Percentiles rank a stretch among this genome's conserved stretches.
Evolutionary conservation across 2,113 vertebrate species (phyloP).

Genomic region (Epinephelus cyanopodus): DNA sequence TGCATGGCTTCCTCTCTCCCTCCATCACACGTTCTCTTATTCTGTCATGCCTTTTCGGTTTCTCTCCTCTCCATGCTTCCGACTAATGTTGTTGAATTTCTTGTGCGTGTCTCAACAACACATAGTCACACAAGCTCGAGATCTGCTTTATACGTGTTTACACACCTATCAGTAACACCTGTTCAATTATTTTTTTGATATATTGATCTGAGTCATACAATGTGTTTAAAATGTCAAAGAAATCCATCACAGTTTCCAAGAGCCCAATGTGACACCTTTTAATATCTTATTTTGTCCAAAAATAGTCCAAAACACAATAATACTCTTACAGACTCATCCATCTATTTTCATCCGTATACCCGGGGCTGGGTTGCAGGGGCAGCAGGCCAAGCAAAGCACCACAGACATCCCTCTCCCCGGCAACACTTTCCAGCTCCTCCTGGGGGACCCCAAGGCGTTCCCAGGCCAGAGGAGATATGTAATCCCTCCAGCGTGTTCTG

Average conservation of each 20-base stretch:
- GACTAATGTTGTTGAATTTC: slow-evolving; percentile 6
- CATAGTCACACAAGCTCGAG: background rate
- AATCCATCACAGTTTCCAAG: background rate
- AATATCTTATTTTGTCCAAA: background rate
- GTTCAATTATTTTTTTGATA: background rate
- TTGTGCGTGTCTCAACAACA: background rate
- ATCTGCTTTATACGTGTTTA: background rate
- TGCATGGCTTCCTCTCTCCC: slow-evolving; percentile 16
- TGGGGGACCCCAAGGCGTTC: no score
- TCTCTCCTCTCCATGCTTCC: background rate
- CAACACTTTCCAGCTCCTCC: no score
- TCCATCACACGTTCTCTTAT: slow-evolving; percentile 10
- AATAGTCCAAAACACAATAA: background rate
- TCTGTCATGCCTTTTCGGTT: slow-evolving; percentile 9
- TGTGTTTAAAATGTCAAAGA: background rate
- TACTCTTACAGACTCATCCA: no score
- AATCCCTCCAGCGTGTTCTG: no score
- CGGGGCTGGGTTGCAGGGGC: no score
- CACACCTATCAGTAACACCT: background rate
- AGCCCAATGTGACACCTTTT: background rate
- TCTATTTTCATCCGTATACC: no score
- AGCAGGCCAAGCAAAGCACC: no score
- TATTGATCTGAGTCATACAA: background rate
- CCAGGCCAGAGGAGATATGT: no score
- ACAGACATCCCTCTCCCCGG: no score